These are phyloP conservation scores for Tenthredo distinguenda DNA, from an alignment of 2,888 invertebrate species.

Conservation along the genomic window DNA sequence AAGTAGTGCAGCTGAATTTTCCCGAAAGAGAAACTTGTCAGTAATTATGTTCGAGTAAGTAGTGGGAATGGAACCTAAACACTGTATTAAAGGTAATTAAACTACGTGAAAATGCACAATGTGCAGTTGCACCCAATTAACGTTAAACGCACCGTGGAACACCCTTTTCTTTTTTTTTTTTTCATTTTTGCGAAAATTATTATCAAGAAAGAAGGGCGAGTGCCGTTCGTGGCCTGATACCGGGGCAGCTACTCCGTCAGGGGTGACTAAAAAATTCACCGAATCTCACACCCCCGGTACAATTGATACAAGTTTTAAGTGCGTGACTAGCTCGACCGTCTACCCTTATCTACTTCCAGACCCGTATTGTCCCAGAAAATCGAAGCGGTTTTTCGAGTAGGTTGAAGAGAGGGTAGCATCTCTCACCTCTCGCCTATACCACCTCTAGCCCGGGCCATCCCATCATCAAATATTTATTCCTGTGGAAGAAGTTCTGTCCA, in stretches of 20 bases:
- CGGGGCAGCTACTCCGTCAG: background rate
- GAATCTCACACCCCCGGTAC: background rate
- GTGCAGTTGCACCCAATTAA: background rate
- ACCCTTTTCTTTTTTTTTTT: too few species aligned
- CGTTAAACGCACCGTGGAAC: background rate
- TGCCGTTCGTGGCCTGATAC: background rate
- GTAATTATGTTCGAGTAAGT: background rate
- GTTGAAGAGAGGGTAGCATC: background rate
- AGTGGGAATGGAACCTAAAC: background rate
- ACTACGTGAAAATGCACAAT: background rate
- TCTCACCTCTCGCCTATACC: background rate
- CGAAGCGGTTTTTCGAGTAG: conserved; percentile 27
- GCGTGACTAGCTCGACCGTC: background rate
- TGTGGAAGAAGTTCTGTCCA: conserved; percentile 19
- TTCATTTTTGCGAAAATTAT: too few species aligned
- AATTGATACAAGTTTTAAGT: conserved; percentile 30
- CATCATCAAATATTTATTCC: conserved; percentile 44
- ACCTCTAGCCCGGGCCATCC: background rate
- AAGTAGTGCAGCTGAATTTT: background rate
- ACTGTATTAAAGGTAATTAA: background rate
- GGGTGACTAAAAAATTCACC: conserved; percentile 4
- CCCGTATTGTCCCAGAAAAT: conserved; percentile 31
- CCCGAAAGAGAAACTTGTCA: background rate
- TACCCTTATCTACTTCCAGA: background rate
- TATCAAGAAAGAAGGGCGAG: background rate